Evolutionary conservation across 1,140 invertebrate genomes (phyloP).

Genomic region (Camponotus pennsylvanicus): DNA sequence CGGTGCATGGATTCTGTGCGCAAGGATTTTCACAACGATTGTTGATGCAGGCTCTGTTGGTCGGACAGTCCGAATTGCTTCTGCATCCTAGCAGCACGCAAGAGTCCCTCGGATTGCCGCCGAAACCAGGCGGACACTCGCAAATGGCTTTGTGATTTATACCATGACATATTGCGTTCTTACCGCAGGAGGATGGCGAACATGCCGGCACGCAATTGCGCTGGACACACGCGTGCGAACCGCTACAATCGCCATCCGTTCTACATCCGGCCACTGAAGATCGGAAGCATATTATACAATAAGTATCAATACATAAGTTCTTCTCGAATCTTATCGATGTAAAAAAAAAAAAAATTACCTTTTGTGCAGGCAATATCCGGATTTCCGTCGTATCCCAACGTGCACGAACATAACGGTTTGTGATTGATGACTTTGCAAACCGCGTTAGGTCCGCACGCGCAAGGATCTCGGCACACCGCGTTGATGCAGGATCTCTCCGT

Average conservation of each 20-base stretch:
- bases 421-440: slow-evolving; percentile 93
- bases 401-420: slow-evolving; percentile 94
- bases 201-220: slow-evolving; percentile 93
- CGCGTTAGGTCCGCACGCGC: slow-evolving; percentile 92
- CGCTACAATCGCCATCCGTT: slow-evolving; percentile 91
- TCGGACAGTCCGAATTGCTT: slow-evolving; percentile 91
- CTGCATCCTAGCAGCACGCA: slow-evolving; percentile 93
- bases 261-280: slow-evolving; percentile 88
- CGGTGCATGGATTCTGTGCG: slow-evolving; percentile 89
- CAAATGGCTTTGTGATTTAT: slow-evolving; percentile 93
- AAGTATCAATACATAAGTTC: background rate
- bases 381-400: slow-evolving; percentile 93
- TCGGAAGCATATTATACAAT: slow-evolving; percentile 8
- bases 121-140: slow-evolving; percentile 92
- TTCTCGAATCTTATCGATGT: background rate
- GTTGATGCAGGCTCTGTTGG: slow-evolving; percentile 92
- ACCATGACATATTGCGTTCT: slow-evolving; percentile 91
- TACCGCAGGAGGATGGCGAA: slow-evolving; percentile 90
- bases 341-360: slow-evolving; percentile 79
- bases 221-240: slow-evolving; percentile 92
- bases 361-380: slow-evolving; percentile 91
- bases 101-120: slow-evolving; percentile 92
- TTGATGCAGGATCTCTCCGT: slow-evolving; percentile 92
- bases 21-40: slow-evolving; percentile 93
- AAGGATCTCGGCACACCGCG: slow-evolving; percentile 93